Evolutionary conservation across 1,140 invertebrate species (phyloP).

Genomic region (Chionoecetes opilio): DNA sequence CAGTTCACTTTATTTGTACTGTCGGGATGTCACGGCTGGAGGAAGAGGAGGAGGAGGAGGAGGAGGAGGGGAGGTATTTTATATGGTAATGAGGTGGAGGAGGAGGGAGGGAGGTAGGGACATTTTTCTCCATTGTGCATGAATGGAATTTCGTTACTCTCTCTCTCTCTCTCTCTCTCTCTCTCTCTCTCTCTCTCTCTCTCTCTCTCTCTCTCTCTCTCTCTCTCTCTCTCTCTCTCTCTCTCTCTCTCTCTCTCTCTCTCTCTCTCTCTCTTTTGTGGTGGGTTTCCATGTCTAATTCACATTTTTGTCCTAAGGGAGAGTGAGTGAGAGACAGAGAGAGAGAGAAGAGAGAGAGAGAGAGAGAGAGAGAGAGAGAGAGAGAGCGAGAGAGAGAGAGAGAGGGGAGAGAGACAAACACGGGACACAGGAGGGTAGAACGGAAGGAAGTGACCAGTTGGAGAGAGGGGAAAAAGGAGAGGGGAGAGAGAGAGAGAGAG

Average conservation of each 20-base stretch:
- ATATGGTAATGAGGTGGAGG: too few species aligned
- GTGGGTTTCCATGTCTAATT: too few species aligned
- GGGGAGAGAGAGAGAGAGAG: neutral
- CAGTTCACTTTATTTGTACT: neutral
- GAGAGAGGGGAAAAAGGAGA: neutral
- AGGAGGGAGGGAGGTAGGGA: neutral
- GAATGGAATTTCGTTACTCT: neutral
- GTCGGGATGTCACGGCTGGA: neutral
- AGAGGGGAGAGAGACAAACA: neutral
- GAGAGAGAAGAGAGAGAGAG: neutral
- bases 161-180: neutral
- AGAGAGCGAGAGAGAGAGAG: neutral
- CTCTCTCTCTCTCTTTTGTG: too few species aligned
- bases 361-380: slow-evolving; percentile 5
- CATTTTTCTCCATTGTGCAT: neutral
- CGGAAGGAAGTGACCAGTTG: too few species aligned
- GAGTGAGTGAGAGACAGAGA: neutral
- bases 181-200: too few species aligned
- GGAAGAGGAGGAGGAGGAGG: slow-evolving; percentile 1
- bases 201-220: too few species aligned
- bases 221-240: too few species aligned
- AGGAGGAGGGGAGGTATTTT: slow-evolving; percentile 7
- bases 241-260: too few species aligned
- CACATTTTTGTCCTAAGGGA: neutral
- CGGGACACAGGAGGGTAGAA: too few species aligned